A percentile compares a stretch with the other conserved stretches of the same genome.
Evolutionary conservation across 2,797 vertebrate genomes (phyloP).

Genomic region (Momotus momota): DNA sequence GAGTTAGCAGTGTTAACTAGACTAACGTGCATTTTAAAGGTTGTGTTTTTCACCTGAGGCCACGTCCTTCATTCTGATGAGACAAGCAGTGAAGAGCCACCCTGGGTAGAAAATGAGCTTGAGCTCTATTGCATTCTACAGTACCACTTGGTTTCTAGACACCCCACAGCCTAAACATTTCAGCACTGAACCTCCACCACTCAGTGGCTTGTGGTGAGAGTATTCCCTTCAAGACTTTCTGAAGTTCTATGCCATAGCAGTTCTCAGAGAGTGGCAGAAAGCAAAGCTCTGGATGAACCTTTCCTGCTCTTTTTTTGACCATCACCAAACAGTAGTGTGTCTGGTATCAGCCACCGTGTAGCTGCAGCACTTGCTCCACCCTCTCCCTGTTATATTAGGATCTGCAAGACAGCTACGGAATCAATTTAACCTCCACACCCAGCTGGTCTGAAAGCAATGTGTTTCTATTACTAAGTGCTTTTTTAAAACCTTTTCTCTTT

Average conservation of each 20-base stretch:
- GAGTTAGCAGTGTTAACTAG: not conserved
- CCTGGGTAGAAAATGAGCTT: not conserved
- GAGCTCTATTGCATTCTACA: not conserved
- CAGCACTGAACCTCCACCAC: not conserved
- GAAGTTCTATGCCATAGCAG: not conserved
- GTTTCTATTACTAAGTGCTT: not conserved
- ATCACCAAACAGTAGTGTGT: not conserved
- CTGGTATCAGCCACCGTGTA: not conserved
- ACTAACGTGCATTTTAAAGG: not conserved
- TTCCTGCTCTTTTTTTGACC: not conserved
- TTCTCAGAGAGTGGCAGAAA: not conserved
- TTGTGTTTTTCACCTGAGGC: not conserved
- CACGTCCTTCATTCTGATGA: not conserved
- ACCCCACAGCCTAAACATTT: not conserved
- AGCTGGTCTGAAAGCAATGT: not conserved
- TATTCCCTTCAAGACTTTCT: not conserved
- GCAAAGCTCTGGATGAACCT: not conserved
- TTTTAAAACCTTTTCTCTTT: not conserved
- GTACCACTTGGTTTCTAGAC: not conserved
- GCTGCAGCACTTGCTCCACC: not conserved
- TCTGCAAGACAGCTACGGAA: not conserved
- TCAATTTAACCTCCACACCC: not conserved
- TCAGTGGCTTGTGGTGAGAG: accelerated
- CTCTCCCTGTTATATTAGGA: not conserved
- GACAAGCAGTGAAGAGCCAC: not conserved